Base-by-base conservation (phyloP, 2,113 vertebrate species). In the Pygoscelis antarcticus region DNA sequence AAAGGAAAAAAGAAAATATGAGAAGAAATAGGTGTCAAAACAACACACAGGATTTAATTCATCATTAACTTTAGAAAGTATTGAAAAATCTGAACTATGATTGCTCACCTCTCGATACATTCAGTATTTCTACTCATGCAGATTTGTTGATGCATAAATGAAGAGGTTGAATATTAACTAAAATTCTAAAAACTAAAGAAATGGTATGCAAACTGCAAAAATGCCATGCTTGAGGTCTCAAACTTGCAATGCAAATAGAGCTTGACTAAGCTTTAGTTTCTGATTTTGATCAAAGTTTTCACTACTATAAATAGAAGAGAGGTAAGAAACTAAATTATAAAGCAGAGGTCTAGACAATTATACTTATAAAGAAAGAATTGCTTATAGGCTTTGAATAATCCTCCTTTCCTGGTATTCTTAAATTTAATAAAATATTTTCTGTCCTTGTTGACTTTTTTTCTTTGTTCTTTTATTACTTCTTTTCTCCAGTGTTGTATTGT, bases 341-440 rank as follows among this genome's bases (percentile, higher is more conserved):
- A 65, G 7, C 21, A 42, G 13, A 68, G 9, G 19, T 81, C 68
- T 93, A 71, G 65, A 68, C 46, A 90, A 79, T 74, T 93, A 21
- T 78, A 54, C 86, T 91, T 87, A 83, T 89, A 87, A 81, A 78
- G n/a, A 88, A 96, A 86, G 27, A 15, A 88, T 84, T 89, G 55
- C 44, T 69, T 89, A 55, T 76, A 86, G 44, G 32, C 54, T 90
- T 86, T 93, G 72, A 49, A 49, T 89, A 95, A 89, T 90, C 58
- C 23, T 52, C 4, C 32, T 62, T 90, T 76, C 36, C 12, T 57
- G 10, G 9, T 55, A 42, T 62, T 80, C 32, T 54, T 78, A 83
- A 34, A 68, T 93, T 78, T 94, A 93, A 84, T 93, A 84, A 87
- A 92, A 71, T 82, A 27, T 10, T 62, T 95, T 78, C 32, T 90